Percentiles rank a stretch among this genome's conserved stretches.
These are phyloP conservation scores for Zaprionus obscuricornis DNA, from an alignment of 2,888 invertebrate species.

Conservation along the genomic window DNA sequence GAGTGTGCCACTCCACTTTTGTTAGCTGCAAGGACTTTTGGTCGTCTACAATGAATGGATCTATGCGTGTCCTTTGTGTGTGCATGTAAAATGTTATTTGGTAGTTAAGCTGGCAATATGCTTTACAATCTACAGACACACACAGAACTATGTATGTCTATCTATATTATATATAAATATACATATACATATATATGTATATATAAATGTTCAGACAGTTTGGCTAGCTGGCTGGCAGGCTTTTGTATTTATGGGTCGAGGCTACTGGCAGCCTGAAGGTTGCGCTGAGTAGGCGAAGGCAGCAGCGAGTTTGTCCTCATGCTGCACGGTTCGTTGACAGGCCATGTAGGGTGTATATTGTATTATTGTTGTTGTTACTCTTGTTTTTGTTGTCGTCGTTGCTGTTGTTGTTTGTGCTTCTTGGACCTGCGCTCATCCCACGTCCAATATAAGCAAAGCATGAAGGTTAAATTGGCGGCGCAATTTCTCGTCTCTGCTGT, in stretches of 20 bases:
- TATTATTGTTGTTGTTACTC: not conserved
- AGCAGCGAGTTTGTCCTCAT: slow-evolving; percentile 39
- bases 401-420: slow-evolving; percentile 14
- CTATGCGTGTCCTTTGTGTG: slow-evolving; percentile 40
- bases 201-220: slow-evolving; percentile 19
- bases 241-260: slow-evolving; percentile 74
- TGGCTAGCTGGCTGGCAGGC: slow-evolving; percentile 33
- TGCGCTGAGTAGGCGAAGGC: slow-evolving; percentile 39
- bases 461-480: slow-evolving; percentile 58
- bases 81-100: slow-evolving; percentile 48
- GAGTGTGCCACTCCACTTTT: slow-evolving; percentile 14
- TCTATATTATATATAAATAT: slow-evolving; percentile 1
- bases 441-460: slow-evolving; percentile 17
- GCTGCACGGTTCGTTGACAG: slow-evolving; percentile 49
- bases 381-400: slow-evolving; percentile 18
- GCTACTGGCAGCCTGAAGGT: slow-evolving; percentile 64
- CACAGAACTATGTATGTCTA: not conserved
- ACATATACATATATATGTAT: slow-evolving; percentile 7
- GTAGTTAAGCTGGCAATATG: slow-evolving; percentile 44
- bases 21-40: slow-evolving; percentile 45
- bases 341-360: not conserved
- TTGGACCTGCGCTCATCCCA: slow-evolving; percentile 27
- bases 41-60: slow-evolving; percentile 25
- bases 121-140: slow-evolving; percentile 39
- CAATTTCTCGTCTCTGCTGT: slow-evolving; percentile 25